phyloP scores from a whole-genome alignment of 2,797 vertebrate genomes.

The Chiroxiphia lanceolata region DNA sequence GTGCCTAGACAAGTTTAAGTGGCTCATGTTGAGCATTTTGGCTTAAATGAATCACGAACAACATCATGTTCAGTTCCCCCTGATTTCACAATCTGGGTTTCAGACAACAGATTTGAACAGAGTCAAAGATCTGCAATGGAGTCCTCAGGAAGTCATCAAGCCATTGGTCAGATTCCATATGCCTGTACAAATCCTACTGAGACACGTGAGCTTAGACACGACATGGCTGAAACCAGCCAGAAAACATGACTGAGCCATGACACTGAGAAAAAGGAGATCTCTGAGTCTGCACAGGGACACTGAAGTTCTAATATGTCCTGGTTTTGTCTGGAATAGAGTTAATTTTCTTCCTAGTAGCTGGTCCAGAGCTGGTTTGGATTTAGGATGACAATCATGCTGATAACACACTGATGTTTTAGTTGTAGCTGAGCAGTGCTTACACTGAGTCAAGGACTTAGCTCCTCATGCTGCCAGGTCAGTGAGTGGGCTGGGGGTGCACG shows the following conservation, averaged over 20 bases:
- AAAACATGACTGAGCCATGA: background rate
- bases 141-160: background rate
- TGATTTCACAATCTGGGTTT: background rate
- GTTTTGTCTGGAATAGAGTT: background rate
- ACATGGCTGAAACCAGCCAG: rapidly evolving
- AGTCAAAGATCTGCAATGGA: rapidly evolving
- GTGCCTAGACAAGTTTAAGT: background rate
- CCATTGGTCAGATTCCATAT: background rate
- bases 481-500: background rate
- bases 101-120: background rate
- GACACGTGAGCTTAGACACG: rapidly evolving
- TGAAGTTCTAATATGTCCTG: rapidly evolving
- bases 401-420: background rate
- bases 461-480: background rate
- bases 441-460: background rate
- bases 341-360: background rate
- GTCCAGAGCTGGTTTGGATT: background rate
- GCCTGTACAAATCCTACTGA: background rate
- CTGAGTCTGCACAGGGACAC: background rate
- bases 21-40: background rate
- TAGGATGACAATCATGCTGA: background rate
- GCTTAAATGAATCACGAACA: background rate
- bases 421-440: background rate
- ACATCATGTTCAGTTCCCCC: background rate
- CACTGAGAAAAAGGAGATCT: background rate